Evolutionary conservation across 2,797 vertebrate genomes (phyloP), one percentile per base, ranked within the genome.

Genomic region (Gila robusta): DNA sequence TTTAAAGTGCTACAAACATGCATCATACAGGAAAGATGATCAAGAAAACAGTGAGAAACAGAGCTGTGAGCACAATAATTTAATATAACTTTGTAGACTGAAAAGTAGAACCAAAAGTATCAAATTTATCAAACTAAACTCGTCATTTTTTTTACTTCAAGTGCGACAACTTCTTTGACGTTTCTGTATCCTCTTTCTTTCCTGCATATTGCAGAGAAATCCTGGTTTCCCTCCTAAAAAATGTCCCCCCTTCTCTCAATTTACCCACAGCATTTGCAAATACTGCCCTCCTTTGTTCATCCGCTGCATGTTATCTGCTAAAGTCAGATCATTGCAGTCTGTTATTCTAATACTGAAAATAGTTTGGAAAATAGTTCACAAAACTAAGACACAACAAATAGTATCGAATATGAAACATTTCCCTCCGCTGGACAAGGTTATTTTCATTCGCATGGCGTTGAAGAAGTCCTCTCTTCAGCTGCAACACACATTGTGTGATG

Each of bases 341-440:
- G 62, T 35, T 67, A 35, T 67, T 49, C 19, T 80, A 47, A 79
- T 32, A 28, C 14, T 47, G 59, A 66, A 49, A 67, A 80, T 2
- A 23, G 39, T 32, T 49, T 16, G 47, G 62, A 66, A 35, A 49
- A 80, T 5, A 47, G 41, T 23, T 52, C 32, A 37, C 3, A 67
- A 66, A 66, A 49, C 26, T 16, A 41, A 32, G 47, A 84, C 4
- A 77, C 62, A 77, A 66, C 62, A 69, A 39, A 84, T 49, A 23
- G 62, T 28, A 78, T 84, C n/a, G 32, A 67, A 84, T 84, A 64
- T 69, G 56, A 83, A 85, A 67, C 28, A 70, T 71, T 88, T 69
- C 39, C 70, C 9, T 82, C 52, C 23, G 11, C 52, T 64, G n/a
- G 56, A 73, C 49, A 39, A 14, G 67, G 28, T 83, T 87, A 28